phyloP scores from a whole-genome alignment of 2,113 vertebrate species.

The Pseudorectes ferrugineus region DNA sequence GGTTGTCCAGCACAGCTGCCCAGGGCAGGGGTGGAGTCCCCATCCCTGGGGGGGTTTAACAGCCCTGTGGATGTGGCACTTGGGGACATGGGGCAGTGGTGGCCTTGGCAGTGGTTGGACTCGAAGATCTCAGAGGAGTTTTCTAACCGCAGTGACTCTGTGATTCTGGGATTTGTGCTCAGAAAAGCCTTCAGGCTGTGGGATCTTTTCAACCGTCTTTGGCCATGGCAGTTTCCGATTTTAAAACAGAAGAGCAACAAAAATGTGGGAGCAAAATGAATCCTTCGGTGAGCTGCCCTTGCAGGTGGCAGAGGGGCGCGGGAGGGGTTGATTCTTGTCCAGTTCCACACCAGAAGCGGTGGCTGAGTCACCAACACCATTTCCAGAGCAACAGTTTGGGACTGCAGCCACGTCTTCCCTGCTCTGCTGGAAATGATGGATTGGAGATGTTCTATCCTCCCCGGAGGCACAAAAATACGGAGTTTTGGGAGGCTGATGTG shows the following conservation, averaged over 20 bases:
- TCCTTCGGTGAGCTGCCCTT: not conserved
- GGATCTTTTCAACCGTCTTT: not conserved
- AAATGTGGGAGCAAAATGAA: not conserved
- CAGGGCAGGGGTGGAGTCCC: too few species aligned
- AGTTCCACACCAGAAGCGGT: not conserved
- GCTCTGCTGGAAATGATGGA: not conserved
- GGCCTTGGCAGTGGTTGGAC: not conserved
- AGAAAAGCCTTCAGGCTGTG: not conserved
- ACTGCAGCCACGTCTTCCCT: not conserved
- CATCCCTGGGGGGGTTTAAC: not conserved
- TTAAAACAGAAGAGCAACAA: not conserved
- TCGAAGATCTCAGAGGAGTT: fast-evolving
- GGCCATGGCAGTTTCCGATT: not conserved
- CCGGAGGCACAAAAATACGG: not conserved
- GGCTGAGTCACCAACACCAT: not conserved
- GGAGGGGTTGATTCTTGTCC: not conserved
- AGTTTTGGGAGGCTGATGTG: not conserved
- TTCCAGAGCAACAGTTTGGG: not conserved
- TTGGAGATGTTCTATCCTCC: not conserved
- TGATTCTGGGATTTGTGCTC: not conserved
- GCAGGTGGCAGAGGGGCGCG: not conserved
- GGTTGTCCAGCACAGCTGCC: not conserved
- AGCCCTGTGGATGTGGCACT: not conserved
- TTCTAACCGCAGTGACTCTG: not conserved
- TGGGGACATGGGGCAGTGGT: not conserved